Evolutionary conservation across 2,797 vertebrate species (phyloP), one percentile per base, ranked within the genome.

Genomic region (Pterois miles): DNA sequence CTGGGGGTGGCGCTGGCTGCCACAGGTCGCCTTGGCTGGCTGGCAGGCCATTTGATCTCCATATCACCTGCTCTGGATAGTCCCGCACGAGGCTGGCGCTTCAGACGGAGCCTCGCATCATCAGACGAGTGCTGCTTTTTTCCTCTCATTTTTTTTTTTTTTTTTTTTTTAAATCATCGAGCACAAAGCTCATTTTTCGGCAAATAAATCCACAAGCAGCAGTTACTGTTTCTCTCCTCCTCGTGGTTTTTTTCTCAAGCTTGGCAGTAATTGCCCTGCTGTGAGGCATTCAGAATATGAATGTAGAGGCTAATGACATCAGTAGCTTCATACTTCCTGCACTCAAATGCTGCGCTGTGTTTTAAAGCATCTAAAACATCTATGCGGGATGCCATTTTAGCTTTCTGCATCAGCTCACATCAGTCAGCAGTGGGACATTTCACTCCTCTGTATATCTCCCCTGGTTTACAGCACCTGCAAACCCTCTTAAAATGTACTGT

Each of bases 21-120:
- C 88, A 81, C 89, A 85, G 89, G 92, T 93, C 88, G 80, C 80
- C 80, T 81, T 22, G 88, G 88, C 83, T 81, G 84, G 84, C 90
- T 87, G 85, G 83, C 59, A 71, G 66, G 89, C 84, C 83, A 90
- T 92, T 88, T 89, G 91, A 93, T 93, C 91, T 88, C 80, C 76
- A 38, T 88, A 91, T 89, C 90, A 87, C 86, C 87, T 84, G 78
- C 65, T 70, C 75, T 60, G 83, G 86, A 85, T 71, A 53, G 74
- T 60, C 63, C 69, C 43, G 57, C 82, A 81, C 68, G 71, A n/a
- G 29, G 76, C 84, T 77, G 83, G 77, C 50, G 18, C 89, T 82
- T 86, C 75, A 75, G 67, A 81, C 12, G 14, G 36, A 75, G 65
- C 52, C 69, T 62, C 31, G 31, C 50, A 29, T 64, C 40, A 87